Evolutionary conservation across 2,888 invertebrate genomes (phyloP).

Genomic region (Drosophila anomelani): DNA sequence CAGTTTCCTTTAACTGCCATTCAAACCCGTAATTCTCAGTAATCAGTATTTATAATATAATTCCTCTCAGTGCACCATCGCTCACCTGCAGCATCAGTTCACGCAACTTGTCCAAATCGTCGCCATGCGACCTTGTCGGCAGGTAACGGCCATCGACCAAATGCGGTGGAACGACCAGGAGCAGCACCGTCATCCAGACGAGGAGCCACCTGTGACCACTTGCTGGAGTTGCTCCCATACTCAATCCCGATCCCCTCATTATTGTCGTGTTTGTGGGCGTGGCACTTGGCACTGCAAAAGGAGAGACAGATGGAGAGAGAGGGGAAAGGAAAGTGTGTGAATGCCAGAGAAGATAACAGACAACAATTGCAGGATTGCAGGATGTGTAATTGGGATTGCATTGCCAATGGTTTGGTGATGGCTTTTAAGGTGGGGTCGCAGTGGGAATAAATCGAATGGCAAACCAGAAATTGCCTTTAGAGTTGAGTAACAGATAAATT

Average conservation of each 20-base stretch:
- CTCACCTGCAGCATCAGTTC: conserved; percentile 86
- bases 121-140: conserved; percentile 86
- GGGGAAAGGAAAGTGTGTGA: conserved; percentile 18
- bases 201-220: conserved; percentile 64
- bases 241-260: conserved; percentile 34
- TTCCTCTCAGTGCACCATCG: conserved; percentile 17
- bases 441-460: conserved; percentile 29
- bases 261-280: conserved; percentile 37
- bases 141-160: conserved; percentile 85
- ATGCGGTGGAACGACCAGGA: conserved; percentile 75
- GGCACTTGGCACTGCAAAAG: conserved; percentile 28
- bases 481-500: conserved; percentile 40
- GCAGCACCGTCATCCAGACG: conserved; percentile 67
- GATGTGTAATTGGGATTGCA: conserved; percentile 41
- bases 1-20: neutral
- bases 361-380: conserved; percentile 33
- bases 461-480: conserved; percentile 41
- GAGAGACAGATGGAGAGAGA: neutral
- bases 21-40: neutral
- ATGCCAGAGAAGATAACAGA: conserved; percentile 22
- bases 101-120: conserved; percentile 86
- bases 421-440: conserved; percentile 44
- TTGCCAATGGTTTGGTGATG: conserved; percentile 21
- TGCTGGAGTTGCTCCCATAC: conserved; percentile 48
- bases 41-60: neutral